A percentile compares a stretch with the other conserved stretches of the same genome.
Conservation (phyloP, 2,113 vertebrate genomes). For the Cheilinus undulatus region DNA sequence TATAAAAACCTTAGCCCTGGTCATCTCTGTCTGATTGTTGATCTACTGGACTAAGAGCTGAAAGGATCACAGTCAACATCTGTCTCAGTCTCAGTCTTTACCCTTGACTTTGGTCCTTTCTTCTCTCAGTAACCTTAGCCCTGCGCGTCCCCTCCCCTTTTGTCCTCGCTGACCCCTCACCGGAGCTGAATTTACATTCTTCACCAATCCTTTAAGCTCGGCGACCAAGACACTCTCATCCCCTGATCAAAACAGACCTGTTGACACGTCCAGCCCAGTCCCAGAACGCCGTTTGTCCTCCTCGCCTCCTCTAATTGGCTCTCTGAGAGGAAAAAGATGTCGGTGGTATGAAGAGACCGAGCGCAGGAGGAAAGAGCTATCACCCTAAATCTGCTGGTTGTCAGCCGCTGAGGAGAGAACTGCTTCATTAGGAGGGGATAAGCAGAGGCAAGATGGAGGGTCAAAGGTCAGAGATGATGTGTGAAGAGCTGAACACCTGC, state of each 20-base stretch:
- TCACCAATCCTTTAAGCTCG: constrained; percentile 82
- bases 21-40: too few relatives aligned
- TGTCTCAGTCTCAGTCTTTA: constrained; percentile 14
- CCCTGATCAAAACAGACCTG: constrained; percentile 81
- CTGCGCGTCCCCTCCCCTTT: constrained; percentile 14
- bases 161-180: constrained; percentile 42
- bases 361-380: background rate
- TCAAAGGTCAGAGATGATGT: constrained; percentile 52
- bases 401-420: constrained; percentile 5
- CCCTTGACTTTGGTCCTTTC: constrained; percentile 58
- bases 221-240: constrained; percentile 66
- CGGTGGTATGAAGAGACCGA: background rate
- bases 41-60: too few relatives aligned
- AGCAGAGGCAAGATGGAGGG: background rate
- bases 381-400: background rate
- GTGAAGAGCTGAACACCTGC: constrained; percentile 43
- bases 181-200: constrained; percentile 78
- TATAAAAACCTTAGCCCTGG: too few relatives aligned
- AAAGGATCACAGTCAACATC: background rate
- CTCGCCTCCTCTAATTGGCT: constrained; percentile 63
- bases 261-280: constrained; percentile 73
- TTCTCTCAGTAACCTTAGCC: constrained; percentile 34
- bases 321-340: constrained; percentile 36
- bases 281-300: constrained; percentile 49
- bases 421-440: constrained; percentile 60